A percentile compares a stretch with the other conserved stretches of the same genome.
Conservation (phyloP, 2,797 vertebrate species). For the Anableps anableps region DNA sequence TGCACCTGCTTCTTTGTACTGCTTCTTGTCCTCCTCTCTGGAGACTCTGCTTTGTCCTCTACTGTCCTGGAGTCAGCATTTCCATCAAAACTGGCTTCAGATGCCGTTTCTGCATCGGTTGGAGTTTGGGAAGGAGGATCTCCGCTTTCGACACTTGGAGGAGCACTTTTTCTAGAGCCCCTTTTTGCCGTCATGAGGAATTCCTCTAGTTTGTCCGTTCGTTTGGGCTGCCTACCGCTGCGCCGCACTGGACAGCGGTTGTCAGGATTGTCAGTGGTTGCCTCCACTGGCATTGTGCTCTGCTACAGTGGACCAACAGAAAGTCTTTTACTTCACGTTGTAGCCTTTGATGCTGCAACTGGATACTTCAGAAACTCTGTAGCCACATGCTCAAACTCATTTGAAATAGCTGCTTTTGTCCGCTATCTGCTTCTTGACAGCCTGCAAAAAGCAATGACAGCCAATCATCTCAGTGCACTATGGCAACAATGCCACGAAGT, state of each 20-base stretch:
- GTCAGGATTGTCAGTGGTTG: constrained; percentile 79
- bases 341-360: constrained; percentile 77
- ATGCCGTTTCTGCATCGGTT: constrained; percentile 92
- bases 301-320: constrained; percentile 91
- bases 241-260: constrained; percentile 87
- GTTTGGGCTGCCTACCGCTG: constrained; percentile 93
- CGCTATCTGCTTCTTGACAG: constrained; percentile 25
- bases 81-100: constrained; percentile 94
- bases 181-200: constrained; percentile 93
- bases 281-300: constrained; percentile 89
- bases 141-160: constrained; percentile 85
- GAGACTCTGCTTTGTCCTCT: constrained; percentile 72
- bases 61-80: constrained; percentile 80
- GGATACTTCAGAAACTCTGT: constrained; percentile 65
- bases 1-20: constrained; percentile 43
- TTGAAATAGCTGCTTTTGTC: constrained; percentile 32
- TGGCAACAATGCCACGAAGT: neutral
- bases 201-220: constrained; percentile 94
- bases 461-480: neutral
- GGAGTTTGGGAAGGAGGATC: constrained; percentile 90
- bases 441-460: constrained; percentile 12
- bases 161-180: constrained; percentile 78
- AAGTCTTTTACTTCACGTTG: constrained; percentile 88
- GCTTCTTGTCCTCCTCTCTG: constrained; percentile 75
- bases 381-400: constrained; percentile 58